Base-by-base conservation (phyloP, 1,140 invertebrate species). In the Nasonia vitripennis region DNA sequence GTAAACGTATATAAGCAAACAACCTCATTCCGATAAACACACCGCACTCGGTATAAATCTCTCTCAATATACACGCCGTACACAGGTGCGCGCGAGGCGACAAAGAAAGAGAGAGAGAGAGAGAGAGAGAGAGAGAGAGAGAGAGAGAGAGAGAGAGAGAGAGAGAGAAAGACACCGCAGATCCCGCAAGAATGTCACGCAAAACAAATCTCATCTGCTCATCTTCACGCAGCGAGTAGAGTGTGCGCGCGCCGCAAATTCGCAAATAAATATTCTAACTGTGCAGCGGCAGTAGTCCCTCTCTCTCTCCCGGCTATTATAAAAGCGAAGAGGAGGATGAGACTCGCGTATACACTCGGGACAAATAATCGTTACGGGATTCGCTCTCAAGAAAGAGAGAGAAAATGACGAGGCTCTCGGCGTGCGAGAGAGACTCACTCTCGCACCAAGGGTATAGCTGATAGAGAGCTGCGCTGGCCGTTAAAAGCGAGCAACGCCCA, bases 261-360 rank as follows among this genome's bases (percentile, higher is more conserved):
- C 51, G 73, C 51, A 77, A 83, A 77, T 74, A 75, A 62, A 75
- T 75, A 34, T 83, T 23, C 73, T 83, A 83, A 83, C 81, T 83
- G 68, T 71, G 31, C 68, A 14, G 23, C 9, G 2, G 68, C 23
- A 27, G 68, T 1, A n/a, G 68, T 11, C 27, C 68, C 68, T 71
- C 68, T 71, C n/a, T 12, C 23, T 31, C 5, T 17, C 27, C 27
- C 55, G 1, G 34, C 34, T 17, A 17, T n/a, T n/a, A 20, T 62
- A 51, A 14, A 51, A 7, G 41, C 41, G 45, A 27, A 71, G 27
- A 17, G 17, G 1, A 77, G 74, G 20, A 27, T 17, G 62, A 7
- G 41, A 45, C 10, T 6, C 20, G 68, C 68, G 27, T 20, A 67
- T 37, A 37, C 7, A 27, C 11, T n/a, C 9, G 73, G 34, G 73